Evolutionary conservation across 2,888 invertebrate genomes (phyloP), one percentile per base, ranked within the genome.

Genomic region (Pollenia griseotomentosa): DNA sequence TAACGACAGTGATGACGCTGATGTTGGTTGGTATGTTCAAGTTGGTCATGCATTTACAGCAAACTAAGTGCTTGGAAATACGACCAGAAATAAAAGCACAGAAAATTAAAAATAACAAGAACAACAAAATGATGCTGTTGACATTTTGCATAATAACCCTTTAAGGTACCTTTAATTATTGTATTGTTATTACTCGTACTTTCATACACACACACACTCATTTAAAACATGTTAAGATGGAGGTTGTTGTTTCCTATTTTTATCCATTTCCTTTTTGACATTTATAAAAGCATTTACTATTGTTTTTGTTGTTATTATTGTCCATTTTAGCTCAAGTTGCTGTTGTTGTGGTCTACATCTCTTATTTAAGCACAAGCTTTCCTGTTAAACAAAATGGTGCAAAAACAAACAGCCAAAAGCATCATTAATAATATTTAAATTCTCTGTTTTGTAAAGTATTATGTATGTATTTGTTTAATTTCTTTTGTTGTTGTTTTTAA

Each of bases 71-170:
- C n/a, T 10, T 59, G 8, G 23, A 19, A 53, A 10, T 5, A n/a
- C n/a, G 42, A 16, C 16, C 40, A 23, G 12, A 61, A 48, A 16
- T 6, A 19, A 12, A 10, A 16, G 1, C 19, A 23, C 33, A 44
- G 14, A 48, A 68, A 77, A 44, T 1, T 1, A 53, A 59, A 23
- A 66, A 77, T 8, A 57, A n/a, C 19, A 68, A 51, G 33, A 5
- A 33, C 5, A 81, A 74, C 48, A 57, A 83, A 80, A 85, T 61
- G 59, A 46, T 79, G 79, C 68, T 81, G 83, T 83, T 88, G 80
- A 86, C 77, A 78, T 81, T 81, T 83, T 86, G 73, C 80, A 81
- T 86, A 83, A 85, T 86, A 77, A 78, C 81, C 77, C 83, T 88
- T 86, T 73, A 83, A 80, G 66, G 75, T 55, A 66, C n/a, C 74